Percentiles rank a stretch among this genome's conserved stretches.
Evolutionary conservation across 2,797 vertebrate species (phyloP).

Genomic region (Chelidonichthys spinosus): DNA sequence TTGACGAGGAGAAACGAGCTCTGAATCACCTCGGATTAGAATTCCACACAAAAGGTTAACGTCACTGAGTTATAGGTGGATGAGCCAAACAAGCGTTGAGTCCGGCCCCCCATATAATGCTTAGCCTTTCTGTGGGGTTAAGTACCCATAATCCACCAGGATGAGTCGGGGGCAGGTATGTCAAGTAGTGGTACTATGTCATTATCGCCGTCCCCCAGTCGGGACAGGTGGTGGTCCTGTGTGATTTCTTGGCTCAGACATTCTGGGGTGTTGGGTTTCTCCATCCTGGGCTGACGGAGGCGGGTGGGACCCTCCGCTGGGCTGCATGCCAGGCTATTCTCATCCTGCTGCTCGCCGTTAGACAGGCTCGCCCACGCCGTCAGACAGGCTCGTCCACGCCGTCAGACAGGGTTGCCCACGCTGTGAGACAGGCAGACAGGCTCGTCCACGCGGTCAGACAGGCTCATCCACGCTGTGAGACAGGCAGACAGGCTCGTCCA

Average conservation of each 20-base stretch:
- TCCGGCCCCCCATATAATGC: conserved; percentile 35
- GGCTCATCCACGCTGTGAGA: no score
- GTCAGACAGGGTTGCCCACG: no score
- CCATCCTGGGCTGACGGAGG: conserved; percentile 32
- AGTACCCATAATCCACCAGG: conserved; percentile 67
- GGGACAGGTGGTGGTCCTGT: conserved; percentile 57
- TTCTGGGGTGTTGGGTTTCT: conserved; percentile 60
- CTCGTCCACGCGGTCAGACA: no score
- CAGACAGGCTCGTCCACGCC: background rate
- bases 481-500: no score
- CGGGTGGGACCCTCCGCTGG: conserved; percentile 45
- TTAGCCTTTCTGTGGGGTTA: conserved; percentile 51
- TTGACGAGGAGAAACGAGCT: background rate
- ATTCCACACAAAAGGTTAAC: conserved; percentile 46
- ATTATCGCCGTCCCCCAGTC: conserved; percentile 39
- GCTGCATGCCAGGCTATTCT: conserved; percentile 75
- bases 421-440: no score
- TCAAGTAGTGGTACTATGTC: conserved; percentile 42
- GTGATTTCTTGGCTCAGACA: conserved; percentile 26
- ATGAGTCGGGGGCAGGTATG: conserved; percentile 59
- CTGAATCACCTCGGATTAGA: conserved; percentile 17
- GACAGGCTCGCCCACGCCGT: conserved; percentile 21
- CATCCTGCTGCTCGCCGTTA: conserved; percentile 46
- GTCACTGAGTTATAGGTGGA: conserved; percentile 55
- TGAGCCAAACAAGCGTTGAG: conserved; percentile 50